phyloP scores from a whole-genome alignment of 1,140 invertebrate species.

The Drosophila insularis region DNA sequence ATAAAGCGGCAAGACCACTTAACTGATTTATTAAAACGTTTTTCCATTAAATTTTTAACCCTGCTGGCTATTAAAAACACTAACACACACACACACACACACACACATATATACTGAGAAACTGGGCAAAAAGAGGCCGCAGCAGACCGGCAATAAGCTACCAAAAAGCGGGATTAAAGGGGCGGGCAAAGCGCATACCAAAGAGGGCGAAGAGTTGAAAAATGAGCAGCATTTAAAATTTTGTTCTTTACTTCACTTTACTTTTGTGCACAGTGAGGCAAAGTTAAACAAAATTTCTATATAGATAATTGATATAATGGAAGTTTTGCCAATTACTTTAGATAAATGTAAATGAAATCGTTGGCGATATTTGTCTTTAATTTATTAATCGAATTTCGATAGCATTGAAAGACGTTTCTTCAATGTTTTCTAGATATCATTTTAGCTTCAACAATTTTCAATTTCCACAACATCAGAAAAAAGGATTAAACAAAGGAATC shows the following conservation, averaged over 20 bases:
- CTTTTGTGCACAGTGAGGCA: constrained; percentile 38
- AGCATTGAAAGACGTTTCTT: too few species aligned
- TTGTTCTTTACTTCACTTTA: constrained; percentile 32
- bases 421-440: too few species aligned
- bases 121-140: constrained; percentile 62
- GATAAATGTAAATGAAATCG: too few species aligned
- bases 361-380: too few species aligned
- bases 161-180: neutral
- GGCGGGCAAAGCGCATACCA: constrained; percentile 2
- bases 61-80: constrained; percentile 78
- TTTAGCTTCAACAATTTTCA: too few species aligned
- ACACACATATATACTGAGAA: too few species aligned
- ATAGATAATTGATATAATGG: too few species aligned
- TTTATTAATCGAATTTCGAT: too few species aligned
- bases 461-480: too few species aligned
- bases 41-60: constrained; percentile 81
- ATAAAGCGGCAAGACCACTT: constrained; percentile 77
- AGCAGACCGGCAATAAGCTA: constrained; percentile 28
- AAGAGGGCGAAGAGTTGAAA: constrained; percentile 60
- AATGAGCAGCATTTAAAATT: constrained; percentile 75
- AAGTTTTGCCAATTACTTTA: too few species aligned
- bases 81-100: constrained; percentile 33
- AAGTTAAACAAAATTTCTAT: too few species aligned
- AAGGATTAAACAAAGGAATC: too few species aligned
- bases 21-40: constrained; percentile 81